phyloP scores from a whole-genome alignment of 2,888 invertebrate species.

The Drosophila siamana region DNA sequence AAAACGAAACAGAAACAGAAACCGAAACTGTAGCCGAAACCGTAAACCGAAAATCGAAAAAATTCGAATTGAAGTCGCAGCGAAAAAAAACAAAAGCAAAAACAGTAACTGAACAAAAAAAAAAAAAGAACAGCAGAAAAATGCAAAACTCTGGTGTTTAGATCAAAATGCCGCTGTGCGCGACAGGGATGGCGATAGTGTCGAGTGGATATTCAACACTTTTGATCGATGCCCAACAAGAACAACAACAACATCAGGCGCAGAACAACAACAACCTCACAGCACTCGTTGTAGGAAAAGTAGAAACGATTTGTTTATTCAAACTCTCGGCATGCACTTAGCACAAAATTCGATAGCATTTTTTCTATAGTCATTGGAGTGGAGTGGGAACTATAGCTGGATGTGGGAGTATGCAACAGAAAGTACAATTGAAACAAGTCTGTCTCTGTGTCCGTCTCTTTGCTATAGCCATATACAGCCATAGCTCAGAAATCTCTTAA shows the following conservation, averaged over 20 bases:
- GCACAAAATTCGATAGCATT: constrained; percentile 13
- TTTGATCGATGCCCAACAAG: constrained; percentile 43
- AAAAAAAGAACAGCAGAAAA: constrained; percentile 25
- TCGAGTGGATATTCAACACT: constrained; percentile 47
- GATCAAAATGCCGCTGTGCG: constrained; percentile 55
- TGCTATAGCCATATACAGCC: too few relatives aligned
- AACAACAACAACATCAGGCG: not conserved
- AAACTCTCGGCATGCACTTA: constrained; percentile 27
- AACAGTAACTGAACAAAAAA: not conserved
- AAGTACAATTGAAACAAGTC: too few relatives aligned
- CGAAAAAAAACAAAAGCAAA: constrained; percentile 13
- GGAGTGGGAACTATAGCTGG: not conserved
- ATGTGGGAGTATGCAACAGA: not conserved
- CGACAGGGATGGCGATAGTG: constrained; percentile 30
- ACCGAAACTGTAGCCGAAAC: constrained; percentile 41
- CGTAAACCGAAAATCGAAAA: constrained; percentile 28
- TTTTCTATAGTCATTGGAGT: not conserved
- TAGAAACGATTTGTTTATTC: constrained; percentile 50
- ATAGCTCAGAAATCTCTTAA: too few relatives aligned
- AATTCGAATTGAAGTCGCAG: constrained; percentile 54
- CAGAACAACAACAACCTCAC: not conserved
- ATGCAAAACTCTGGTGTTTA: constrained; percentile 64
- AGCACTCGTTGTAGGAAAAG: not conserved
- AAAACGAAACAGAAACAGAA: constrained; percentile 23
- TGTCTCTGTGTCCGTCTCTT: not conserved